phyloP scores from a whole-genome alignment of 2,113 vertebrate species.

The Phainopepla nitens region DNA sequence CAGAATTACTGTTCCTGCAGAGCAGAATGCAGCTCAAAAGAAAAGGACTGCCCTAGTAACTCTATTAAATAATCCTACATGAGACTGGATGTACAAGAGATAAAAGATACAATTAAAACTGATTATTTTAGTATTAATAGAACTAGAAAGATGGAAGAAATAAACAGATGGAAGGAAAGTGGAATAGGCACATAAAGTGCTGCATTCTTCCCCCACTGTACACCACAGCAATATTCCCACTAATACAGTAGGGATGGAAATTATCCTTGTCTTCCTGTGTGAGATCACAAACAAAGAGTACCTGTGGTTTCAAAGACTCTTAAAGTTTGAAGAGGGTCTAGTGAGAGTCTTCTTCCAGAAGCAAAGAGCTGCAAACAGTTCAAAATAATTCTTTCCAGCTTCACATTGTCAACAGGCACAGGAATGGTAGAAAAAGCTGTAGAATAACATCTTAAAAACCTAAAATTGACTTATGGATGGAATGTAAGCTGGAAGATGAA shows the following conservation, averaged over 20 bases:
- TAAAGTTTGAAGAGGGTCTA: background rate
- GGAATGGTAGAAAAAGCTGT: background rate
- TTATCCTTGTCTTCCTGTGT: background rate
- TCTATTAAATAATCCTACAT: background rate
- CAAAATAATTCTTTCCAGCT: background rate
- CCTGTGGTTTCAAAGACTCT: background rate
- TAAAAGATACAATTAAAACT: background rate
- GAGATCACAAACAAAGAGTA: background rate
- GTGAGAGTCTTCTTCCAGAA: background rate
- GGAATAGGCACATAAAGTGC: background rate
- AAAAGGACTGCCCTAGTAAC: background rate
- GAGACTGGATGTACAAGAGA: background rate
- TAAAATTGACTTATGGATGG: background rate
- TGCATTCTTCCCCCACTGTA: background rate
- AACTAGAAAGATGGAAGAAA: background rate
- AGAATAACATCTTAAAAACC: background rate
- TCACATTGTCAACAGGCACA: background rate
- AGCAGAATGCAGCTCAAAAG: background rate
- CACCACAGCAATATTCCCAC: background rate
- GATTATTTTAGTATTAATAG: background rate
- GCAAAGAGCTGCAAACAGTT: background rate
- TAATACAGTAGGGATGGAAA: background rate
- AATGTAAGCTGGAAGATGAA: background rate
- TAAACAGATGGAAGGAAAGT: background rate
- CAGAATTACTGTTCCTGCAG: background rate